These are phyloP conservation scores for Siphlonurus alternatus DNA, from an alignment of 2,888 invertebrate genomes.

Conservation along the genomic window DNA sequence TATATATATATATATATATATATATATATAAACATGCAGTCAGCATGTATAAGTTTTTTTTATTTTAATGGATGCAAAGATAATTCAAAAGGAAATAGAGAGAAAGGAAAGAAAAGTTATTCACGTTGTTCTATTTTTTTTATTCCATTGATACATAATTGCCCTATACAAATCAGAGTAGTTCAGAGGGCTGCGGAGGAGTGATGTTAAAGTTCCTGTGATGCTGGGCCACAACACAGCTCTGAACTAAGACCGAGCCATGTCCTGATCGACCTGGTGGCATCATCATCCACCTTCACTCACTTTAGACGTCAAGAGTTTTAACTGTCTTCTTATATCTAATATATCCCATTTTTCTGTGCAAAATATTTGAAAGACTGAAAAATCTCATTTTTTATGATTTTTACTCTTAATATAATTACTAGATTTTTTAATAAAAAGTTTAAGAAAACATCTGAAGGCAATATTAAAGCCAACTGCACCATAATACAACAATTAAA, in stretches of 20 bases:
- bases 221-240: neutral
- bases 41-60: too few relatives aligned
- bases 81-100: too few relatives aligned
- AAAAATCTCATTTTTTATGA: neutral
- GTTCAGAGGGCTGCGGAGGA: neutral
- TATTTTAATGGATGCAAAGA: too few relatives aligned
- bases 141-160: neutral
- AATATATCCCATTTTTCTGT: neutral
- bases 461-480: neutral
- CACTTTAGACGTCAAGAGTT: too few relatives aligned
- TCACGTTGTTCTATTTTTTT: neutral
- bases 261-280: too few relatives aligned
- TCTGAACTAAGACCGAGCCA: too few relatives aligned
- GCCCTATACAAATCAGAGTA: neutral
- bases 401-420: neutral
- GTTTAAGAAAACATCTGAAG: conserved; percentile 2
- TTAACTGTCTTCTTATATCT: neutral
- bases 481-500: neutral
- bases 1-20: too few relatives aligned
- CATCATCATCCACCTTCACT: too few relatives aligned
- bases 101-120: neutral
- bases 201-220: neutral
- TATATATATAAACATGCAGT: too few relatives aligned
- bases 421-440: neutral
- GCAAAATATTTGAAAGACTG: conserved; percentile 3